A percentile compares a stretch with the other conserved stretches of the same genome.
phyloP scores from a whole-genome alignment of 2,113 vertebrate genomes.

The Lophochroa leadbeateri region DNA sequence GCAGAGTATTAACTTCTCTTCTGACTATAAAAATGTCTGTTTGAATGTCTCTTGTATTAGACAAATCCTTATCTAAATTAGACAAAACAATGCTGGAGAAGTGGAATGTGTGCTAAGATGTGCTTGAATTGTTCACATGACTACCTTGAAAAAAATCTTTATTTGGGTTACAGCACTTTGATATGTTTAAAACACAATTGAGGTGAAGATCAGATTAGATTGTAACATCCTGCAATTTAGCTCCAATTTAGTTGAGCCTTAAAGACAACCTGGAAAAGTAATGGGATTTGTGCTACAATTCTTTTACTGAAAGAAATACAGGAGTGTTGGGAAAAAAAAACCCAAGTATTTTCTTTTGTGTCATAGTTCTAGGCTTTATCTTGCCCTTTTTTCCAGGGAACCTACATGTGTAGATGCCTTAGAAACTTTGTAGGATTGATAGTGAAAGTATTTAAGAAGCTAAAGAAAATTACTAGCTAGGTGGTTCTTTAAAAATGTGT shows the following conservation, averaged over 20 bases:
- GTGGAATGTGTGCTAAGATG: not conserved
- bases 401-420: fast-evolving
- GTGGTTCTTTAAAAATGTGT: not conserved
- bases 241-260: slow-evolving; percentile 1
- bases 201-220: slow-evolving; percentile 27
- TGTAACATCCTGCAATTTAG: slow-evolving; percentile 31
- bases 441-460: not conserved
- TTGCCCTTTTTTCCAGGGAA: not conserved
- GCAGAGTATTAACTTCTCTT: not conserved
- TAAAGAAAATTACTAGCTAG: not conserved
- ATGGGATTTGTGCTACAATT: not conserved
- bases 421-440: not conserved
- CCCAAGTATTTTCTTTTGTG: not conserved
- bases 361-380: not conserved
- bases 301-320: not conserved
- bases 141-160: not conserved
- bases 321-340: not conserved
- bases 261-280: not conserved
- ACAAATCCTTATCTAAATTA: slow-evolving; percentile 6
- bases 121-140: not conserved
- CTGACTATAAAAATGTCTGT: not conserved
- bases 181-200: slow-evolving; percentile 27
- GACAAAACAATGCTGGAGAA: not conserved
- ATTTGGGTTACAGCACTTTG: slow-evolving; percentile 13
- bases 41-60: not conserved